Base-by-base conservation (phyloP, 2,113 vertebrate species). In the Chitala chitala region DNA sequence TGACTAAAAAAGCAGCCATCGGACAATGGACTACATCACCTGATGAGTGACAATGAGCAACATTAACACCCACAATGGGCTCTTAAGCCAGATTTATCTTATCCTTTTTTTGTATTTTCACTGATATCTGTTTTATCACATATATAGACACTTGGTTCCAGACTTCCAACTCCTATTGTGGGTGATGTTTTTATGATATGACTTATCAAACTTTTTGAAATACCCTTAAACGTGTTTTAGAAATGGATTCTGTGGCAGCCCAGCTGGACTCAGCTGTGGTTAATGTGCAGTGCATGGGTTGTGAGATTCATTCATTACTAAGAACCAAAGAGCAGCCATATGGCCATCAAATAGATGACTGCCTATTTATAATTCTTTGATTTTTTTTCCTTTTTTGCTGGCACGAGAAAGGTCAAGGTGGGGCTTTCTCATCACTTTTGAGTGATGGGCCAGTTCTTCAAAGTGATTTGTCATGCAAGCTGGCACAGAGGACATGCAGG, bases 401-500 rank as follows among this genome's bases (percentile, higher is more conserved):
- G 20, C 65, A 71, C 6, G 17, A 9, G 26, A 77, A 81, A 78
- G 77, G 77, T 81, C 76, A 79, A 81, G 78, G 75, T 74, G 48
- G 31, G 33, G 74, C 42, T 50, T 65, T 77, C 24, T 66, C 53
- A 48, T 77, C 69, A 59, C 44, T 50, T 22, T 5, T 17, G 24
- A 50, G 65, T 69, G 65, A 69, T 33, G 44, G 65, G 42, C 46
- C 12, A 10, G 64, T 36, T 13, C 59, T 12, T 9, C n/a, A n/a
- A 63, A 63, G 33, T 36, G 59, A 63, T 63, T 24, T 8, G 59
- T 63, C 31, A 63, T 36, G 31, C 59, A 63, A 36, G 59, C 24
- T 13, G 10, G 33, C 13, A n/a, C n/a, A 38, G 59, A 56, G 59
- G 13, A 38, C 33, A 38, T 63, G 12, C 59, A 63, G 59, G 59